Conservation (phyloP, 2,113 vertebrate species). For the Pelvicachromis taeniatus region DNA sequence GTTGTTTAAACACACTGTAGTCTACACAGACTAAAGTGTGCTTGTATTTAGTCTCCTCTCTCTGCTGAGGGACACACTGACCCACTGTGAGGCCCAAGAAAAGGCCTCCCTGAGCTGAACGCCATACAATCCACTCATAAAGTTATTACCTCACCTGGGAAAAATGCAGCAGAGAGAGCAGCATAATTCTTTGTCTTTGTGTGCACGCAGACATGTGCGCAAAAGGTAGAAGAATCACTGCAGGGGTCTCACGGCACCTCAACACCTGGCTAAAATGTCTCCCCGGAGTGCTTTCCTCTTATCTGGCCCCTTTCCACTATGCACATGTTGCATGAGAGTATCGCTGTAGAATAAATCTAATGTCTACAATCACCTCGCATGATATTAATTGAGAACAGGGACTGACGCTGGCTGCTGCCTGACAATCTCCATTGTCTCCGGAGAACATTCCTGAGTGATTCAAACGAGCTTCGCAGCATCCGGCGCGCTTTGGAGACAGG, state of each 20-base stretch:
- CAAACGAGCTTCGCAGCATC: conserved; percentile 50
- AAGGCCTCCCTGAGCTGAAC: conserved; percentile 37
- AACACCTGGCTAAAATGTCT: conserved; percentile 42
- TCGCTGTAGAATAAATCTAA: conserved; percentile 48
- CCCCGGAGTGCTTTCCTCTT: conserved; percentile 1
- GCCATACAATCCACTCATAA: conserved; percentile 48
- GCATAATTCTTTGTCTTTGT: conserved; percentile 23
- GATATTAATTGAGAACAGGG: conserved; percentile 70
- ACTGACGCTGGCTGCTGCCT: conserved; percentile 29
- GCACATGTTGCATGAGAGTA: conserved; percentile 17
- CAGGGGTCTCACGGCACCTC: conserved; percentile 35
- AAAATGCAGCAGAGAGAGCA: conserved; percentile 52
- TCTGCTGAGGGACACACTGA: conserved; percentile 21
- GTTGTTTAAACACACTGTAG: background rate
- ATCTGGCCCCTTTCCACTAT: conserved; percentile 16
- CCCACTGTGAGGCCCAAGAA: conserved; percentile 50
- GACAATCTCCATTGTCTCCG: conserved; percentile 39
- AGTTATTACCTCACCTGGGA: conserved; percentile 63
- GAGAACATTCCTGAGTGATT: conserved; percentile 59
- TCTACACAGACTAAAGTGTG: background rate
- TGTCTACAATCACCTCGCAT: conserved; percentile 32
- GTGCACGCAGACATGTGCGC: conserved; percentile 13
- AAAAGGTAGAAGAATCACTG: conserved; percentile 29
- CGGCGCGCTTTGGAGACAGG: conserved; percentile 48
- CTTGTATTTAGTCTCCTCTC: background rate